These are phyloP conservation scores for Neodiprion virginianus DNA, from an alignment of 1,140 invertebrate species.

Conservation along the genomic window DNA sequence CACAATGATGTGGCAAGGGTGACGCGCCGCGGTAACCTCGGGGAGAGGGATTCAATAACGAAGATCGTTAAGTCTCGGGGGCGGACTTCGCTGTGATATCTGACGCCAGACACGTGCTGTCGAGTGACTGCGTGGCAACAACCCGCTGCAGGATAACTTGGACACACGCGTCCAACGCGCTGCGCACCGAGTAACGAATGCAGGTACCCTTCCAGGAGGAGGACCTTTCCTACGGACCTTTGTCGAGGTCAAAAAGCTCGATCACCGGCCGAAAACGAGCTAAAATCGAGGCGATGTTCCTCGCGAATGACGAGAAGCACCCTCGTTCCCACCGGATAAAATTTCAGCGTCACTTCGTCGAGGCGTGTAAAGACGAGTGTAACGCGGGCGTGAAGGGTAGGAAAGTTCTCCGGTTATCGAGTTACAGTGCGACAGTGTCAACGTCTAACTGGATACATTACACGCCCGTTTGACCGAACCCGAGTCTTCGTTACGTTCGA, in stretches of 20 bases:
- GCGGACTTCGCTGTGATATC: conserved; percentile 48
- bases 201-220: no score
- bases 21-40: conserved; percentile 35
- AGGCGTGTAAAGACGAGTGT: neutral
- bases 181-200: no score
- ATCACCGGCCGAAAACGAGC: no score
- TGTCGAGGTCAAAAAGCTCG: no score
- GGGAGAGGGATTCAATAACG: conserved; percentile 58
- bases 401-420: neutral
- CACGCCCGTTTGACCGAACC: neutral
- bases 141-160: no score
- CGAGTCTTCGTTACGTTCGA: neutral
- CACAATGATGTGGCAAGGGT: conserved; percentile 15
- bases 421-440: neutral
- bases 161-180: no score
- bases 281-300: no score
- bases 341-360: neutral
- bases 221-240: no score
- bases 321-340: no score
- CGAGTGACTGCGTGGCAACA: neutral
- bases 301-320: no score
- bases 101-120: conserved; percentile 58
- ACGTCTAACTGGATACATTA: neutral
- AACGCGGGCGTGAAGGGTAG: neutral
- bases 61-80: conserved; percentile 51